Conservation (phyloP, 2,797 vertebrate genomes). For the Phoxinus dragarum region DNA sequence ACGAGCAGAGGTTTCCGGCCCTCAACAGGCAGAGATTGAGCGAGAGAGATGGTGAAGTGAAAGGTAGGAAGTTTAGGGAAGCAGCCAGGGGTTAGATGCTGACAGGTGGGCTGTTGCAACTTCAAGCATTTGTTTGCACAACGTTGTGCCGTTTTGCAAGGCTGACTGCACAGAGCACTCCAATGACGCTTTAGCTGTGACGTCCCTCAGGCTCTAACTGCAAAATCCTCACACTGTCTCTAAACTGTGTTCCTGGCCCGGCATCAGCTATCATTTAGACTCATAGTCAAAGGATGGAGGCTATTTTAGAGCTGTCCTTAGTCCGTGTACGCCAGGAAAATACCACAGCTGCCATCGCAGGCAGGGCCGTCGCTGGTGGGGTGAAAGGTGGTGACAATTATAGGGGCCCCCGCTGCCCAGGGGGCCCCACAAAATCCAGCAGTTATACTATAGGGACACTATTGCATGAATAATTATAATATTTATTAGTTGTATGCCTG, state of each 20-base stretch:
- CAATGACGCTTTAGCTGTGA: slow-evolving; percentile 25
- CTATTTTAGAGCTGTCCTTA: slow-evolving; percentile 31
- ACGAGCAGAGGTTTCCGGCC: not conserved
- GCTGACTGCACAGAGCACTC: slow-evolving; percentile 41
- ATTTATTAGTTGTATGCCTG: too few species aligned
- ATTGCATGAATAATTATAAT: too few species aligned
- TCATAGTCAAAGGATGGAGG: slow-evolving; percentile 29
- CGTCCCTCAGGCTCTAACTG: slow-evolving; percentile 38
- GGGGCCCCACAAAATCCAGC: too few species aligned
- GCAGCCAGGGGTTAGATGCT: slow-evolving; percentile 21
- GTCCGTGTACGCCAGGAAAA: not conserved
- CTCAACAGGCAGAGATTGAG: not conserved
- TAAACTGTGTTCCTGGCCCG: slow-evolving; percentile 27
- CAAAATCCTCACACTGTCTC: slow-evolving; percentile 32
- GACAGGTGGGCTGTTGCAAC: slow-evolving; percentile 20
- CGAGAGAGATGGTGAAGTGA: not conserved
- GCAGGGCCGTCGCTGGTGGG: too few species aligned
- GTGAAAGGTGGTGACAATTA: too few species aligned
- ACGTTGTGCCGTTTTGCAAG: not conserved
- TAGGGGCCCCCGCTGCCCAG: too few species aligned
- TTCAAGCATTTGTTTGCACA: slow-evolving; percentile 23
- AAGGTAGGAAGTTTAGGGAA: slow-evolving; percentile 13
- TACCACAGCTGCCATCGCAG: not conserved
- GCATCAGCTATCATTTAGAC: slow-evolving; percentile 41
- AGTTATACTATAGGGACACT: too few species aligned